Percentiles rank a stretch among this genome's conserved stretches.
Evolutionary conservation across 2,797 vertebrate genomes (phyloP).

Genomic region (Parauchenoglanis ngamensis): DNA sequence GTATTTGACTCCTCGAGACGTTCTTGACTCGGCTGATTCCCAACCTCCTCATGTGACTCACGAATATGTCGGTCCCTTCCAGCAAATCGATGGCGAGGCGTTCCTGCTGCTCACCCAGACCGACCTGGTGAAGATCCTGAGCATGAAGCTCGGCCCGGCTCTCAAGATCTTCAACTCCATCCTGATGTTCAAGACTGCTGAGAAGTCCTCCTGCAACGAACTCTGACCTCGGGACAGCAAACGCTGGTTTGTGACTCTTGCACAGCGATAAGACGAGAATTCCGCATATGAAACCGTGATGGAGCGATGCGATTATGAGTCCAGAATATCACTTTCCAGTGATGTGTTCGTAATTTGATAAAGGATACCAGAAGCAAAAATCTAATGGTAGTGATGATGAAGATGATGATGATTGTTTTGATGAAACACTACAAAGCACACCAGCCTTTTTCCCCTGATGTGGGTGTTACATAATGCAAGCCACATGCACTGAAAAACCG

Average conservation of each 20-base stretch:
- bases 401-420: slow-evolving; percentile 1
- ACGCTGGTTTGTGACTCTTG: background rate
- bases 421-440: slow-evolving; percentile 27
- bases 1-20: background rate
- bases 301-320: background rate
- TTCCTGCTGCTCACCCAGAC: slow-evolving; percentile 86
- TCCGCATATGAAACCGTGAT: background rate
- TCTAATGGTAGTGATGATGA: background rate
- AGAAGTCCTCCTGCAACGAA: slow-evolving; percentile 81
- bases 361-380: background rate
- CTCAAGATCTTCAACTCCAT: slow-evolving; percentile 89
- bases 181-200: slow-evolving; percentile 85
- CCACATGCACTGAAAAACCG: background rate
- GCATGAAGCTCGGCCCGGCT: slow-evolving; percentile 85
- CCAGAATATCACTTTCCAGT: background rate
- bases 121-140: slow-evolving; percentile 87
- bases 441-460: background rate
- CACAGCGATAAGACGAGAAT: no score
- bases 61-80: slow-evolving; percentile 22
- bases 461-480: slow-evolving; percentile 17
- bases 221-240: slow-evolving; percentile 69
- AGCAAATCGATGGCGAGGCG: slow-evolving; percentile 88
- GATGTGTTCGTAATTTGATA: background rate
- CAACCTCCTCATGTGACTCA: background rate
- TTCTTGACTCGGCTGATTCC: background rate